phyloP scores from a whole-genome alignment of 2,113 vertebrate species.

The Macheiramphus alcinus region DNA sequence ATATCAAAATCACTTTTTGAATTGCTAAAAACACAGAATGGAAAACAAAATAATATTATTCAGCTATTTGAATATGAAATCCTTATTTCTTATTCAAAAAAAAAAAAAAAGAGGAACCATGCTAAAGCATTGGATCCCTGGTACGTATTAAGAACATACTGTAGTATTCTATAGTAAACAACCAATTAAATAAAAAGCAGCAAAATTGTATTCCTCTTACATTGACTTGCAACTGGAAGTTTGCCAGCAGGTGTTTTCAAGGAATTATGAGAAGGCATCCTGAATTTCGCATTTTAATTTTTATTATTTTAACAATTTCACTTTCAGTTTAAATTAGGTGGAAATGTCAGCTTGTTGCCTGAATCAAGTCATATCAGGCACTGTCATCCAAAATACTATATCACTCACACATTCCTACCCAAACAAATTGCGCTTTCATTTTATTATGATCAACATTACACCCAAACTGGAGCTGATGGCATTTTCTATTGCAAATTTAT shows the following conservation, averaged over 20 bases:
- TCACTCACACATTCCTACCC: background rate
- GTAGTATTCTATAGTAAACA: background rate
- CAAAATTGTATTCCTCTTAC: background rate
- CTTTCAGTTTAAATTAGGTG: background rate
- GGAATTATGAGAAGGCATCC: background rate
- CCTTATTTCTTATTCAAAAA: background rate
- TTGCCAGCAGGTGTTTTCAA: background rate
- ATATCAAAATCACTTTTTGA: background rate
- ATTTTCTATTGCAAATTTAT: background rate
- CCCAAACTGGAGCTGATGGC: background rate
- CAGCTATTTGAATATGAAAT: background rate
- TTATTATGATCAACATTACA: background rate
- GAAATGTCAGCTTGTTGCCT: background rate
- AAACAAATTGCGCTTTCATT: background rate
- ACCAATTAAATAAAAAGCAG: background rate
- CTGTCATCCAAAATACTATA: background rate
- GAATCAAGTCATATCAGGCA: background rate
- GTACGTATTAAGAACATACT: background rate
- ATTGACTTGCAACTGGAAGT: background rate
- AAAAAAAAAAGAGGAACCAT: background rate
- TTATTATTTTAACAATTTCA: background rate
- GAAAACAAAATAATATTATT: background rate
- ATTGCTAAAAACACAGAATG: background rate
- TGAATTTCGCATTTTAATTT: background rate
- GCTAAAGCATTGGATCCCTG: background rate